A percentile compares a stretch with the other conserved stretches of the same genome.
Conservation (phyloP, 1,140 invertebrate species). For the Brachionus paranguensis region DNA sequence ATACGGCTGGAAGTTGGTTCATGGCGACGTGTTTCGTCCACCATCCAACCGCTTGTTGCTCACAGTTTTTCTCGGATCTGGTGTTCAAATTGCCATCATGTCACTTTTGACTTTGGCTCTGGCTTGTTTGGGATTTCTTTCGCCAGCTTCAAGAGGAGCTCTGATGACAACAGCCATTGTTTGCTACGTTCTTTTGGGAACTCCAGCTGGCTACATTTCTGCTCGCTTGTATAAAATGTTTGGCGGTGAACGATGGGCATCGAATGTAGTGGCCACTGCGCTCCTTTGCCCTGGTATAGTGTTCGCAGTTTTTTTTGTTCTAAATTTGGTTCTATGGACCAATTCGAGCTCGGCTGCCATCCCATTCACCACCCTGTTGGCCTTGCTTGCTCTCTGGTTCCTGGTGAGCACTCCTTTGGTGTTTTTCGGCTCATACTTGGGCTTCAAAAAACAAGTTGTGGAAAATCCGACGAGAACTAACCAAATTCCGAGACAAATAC, state of each 20-base stretch:
- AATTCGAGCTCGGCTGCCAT: slow-evolving; percentile 89
- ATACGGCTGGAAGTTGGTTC: slow-evolving; percentile 90
- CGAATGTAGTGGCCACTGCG: slow-evolving; percentile 88
- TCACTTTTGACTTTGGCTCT: slow-evolving; percentile 70
- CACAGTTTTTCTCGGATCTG: slow-evolving; percentile 86
- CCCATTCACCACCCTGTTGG: slow-evolving; percentile 93
- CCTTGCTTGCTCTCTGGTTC: slow-evolving; percentile 91
- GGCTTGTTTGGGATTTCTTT: slow-evolving; percentile 93
- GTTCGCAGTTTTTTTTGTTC: slow-evolving; percentile 86
- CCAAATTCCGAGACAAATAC: slow-evolving; percentile 95
- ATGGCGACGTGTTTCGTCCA: slow-evolving; percentile 61
- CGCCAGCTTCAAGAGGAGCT: slow-evolving; percentile 92
- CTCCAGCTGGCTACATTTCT: slow-evolving; percentile 88
- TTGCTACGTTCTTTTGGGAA: slow-evolving; percentile 86
- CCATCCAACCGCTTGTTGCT: slow-evolving; percentile 93
- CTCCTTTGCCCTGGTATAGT: slow-evolving; percentile 89
- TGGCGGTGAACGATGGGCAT: slow-evolving; percentile 95
- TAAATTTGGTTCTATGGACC: slow-evolving; percentile 91
- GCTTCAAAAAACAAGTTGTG: slow-evolving; percentile 86
- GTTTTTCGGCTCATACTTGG: slow-evolving; percentile 94
- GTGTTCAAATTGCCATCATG: slow-evolving; percentile 76
- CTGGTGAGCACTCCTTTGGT: slow-evolving; percentile 94
- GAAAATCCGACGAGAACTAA: slow-evolving; percentile 89
- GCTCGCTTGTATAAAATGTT: slow-evolving; percentile 94
- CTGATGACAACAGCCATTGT: slow-evolving; percentile 79